phyloP scores from a whole-genome alignment of 2,113 vertebrate species.

The Climacteris rufus region DNA sequence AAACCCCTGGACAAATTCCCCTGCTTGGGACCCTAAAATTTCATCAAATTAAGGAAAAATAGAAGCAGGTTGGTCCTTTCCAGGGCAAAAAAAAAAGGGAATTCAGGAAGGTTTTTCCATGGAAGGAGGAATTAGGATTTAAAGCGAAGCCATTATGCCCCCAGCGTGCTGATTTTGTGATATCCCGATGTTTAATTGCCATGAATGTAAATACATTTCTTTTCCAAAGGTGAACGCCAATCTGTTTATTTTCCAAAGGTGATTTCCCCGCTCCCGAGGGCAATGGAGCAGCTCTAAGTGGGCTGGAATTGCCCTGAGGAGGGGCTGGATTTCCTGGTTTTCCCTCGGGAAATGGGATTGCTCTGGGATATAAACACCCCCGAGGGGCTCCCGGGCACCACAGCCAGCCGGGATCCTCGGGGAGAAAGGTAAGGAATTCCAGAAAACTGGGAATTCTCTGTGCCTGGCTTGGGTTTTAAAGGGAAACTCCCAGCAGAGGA shows the following conservation, averaged over 20 bases:
- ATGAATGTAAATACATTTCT: slow-evolving; percentile 54
- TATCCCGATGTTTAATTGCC: slow-evolving; percentile 33
- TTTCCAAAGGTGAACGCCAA: slow-evolving; percentile 18
- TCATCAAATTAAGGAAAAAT: neutral
- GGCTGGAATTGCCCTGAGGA: slow-evolving; percentile 27
- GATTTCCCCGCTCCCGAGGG: slow-evolving; percentile 36
- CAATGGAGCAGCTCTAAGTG: slow-evolving; percentile 49
- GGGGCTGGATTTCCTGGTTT: slow-evolving; percentile 47
- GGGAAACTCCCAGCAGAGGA: neutral
- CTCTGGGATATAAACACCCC: neutral
- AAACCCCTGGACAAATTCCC: neutral
- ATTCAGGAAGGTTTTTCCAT: fast-evolving
- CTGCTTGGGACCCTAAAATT: neutral
- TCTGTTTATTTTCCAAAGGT: too few relatives aligned
- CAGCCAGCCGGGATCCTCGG: neutral
- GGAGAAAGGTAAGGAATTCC: slow-evolving; percentile 20
- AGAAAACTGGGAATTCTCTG: neutral
- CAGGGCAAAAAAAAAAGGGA: neutral
- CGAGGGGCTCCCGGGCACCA: neutral
- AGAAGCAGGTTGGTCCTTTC: neutral
- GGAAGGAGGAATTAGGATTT: neutral
- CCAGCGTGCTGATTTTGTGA: neutral
- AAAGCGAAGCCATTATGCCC: neutral
- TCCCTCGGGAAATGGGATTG: neutral
- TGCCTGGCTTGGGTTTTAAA: fast-evolving